phyloP scores from a whole-genome alignment of 2,797 vertebrate genomes.

The Pterois miles region DNA sequence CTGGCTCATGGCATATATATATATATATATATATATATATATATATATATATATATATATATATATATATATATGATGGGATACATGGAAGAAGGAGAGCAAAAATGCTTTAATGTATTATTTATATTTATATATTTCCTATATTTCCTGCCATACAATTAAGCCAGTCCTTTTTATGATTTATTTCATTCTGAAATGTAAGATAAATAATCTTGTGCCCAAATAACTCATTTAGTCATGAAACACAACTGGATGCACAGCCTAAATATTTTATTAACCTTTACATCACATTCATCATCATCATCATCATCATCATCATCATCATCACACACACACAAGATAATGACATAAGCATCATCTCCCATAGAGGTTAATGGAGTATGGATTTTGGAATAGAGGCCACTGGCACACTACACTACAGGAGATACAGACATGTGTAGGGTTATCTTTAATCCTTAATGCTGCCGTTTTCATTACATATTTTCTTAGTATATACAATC shows the following conservation, averaged over 20 bases:
- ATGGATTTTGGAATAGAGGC: constrained; percentile 68
- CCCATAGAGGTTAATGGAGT: constrained; percentile 68
- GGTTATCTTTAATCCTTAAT: constrained; percentile 51
- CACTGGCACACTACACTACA: too few species aligned
- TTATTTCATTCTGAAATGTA: constrained; percentile 36
- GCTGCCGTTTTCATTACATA: constrained; percentile 41
- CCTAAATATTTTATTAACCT: constrained; percentile 49
- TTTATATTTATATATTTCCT: too few species aligned
- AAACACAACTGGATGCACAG: constrained; percentile 19
- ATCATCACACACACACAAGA: constrained; percentile 28
- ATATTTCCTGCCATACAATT: constrained; percentile 21
- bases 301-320: constrained; percentile 39
- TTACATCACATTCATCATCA: constrained; percentile 40
- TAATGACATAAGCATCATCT: constrained; percentile 65
- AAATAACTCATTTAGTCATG: constrained; percentile 40
- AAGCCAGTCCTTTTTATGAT: constrained; percentile 29
- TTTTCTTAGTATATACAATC: constrained; percentile 12
- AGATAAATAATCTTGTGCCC: constrained; percentile 33
- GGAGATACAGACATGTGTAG: constrained; percentile 32
- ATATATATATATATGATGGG: background rate
- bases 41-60: too few species aligned
- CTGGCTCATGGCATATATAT: too few species aligned
- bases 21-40: too few species aligned
- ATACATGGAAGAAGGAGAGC: background rate
- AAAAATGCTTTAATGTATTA: too few species aligned